phyloP scores from a whole-genome alignment of 2,113 vertebrate species.

The Petromus typicus region DNA sequence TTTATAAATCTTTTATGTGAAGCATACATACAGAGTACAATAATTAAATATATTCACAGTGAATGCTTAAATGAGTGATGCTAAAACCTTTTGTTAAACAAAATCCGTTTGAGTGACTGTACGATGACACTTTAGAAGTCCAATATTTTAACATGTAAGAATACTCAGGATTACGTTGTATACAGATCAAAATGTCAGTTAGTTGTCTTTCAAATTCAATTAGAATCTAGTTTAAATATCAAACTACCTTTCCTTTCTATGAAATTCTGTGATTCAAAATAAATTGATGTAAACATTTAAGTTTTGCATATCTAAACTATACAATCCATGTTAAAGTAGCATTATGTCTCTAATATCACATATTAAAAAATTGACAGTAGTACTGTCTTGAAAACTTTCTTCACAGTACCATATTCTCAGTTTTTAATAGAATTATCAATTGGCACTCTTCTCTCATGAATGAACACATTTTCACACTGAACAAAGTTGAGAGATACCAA shows the following conservation, averaged over 20 bases:
- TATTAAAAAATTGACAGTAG: not conserved
- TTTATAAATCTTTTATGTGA: slow-evolving; percentile 40
- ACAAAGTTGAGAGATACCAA: slow-evolving; percentile 54
- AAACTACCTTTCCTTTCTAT: slow-evolving; percentile 38
- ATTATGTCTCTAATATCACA: not conserved
- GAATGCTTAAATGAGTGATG: slow-evolving; percentile 71
- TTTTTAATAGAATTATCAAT: not conserved
- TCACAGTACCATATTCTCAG: not conserved
- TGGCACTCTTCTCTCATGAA: slow-evolving; percentile 17
- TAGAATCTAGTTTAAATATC: slow-evolving; percentile 57
- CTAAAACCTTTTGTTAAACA: slow-evolving; percentile 42
- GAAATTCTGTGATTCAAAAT: slow-evolving; percentile 58
- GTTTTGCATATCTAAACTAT: slow-evolving; percentile 22
- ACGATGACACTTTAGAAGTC: slow-evolving; percentile 53
- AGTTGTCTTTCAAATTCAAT: slow-evolving; percentile 2
- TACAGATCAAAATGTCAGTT: slow-evolving; percentile 21
- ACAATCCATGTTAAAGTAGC: slow-evolving; percentile 27
- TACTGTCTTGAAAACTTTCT: not conserved
- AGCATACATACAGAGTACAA: slow-evolving; percentile 52
- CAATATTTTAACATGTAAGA: slow-evolving; percentile 44
- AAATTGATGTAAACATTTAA: slow-evolving; percentile 49
- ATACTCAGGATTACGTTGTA: not conserved
- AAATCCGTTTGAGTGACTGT: slow-evolving; percentile 64
- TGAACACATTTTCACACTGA: slow-evolving; percentile 35
- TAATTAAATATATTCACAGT: slow-evolving; percentile 80